Conservation (phyloP, 37 sponge, comb jelly and placozoan genomes). For the Hormiphora californensis region DNA sequence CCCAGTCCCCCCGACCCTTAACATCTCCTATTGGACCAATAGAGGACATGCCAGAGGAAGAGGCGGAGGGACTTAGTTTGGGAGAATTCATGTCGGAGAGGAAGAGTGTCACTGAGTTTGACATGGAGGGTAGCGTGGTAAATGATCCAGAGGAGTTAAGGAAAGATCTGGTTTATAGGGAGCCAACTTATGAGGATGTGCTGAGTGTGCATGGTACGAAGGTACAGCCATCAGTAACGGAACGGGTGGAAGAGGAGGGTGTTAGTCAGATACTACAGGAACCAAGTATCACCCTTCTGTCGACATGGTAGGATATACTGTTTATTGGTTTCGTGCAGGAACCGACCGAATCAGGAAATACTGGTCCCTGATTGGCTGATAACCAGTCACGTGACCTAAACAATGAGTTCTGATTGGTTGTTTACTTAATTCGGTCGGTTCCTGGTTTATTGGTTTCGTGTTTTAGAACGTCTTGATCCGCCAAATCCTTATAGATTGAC, state of each 20-base stretch:
- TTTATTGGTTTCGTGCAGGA: too few relatives aligned
- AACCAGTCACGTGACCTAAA: too few relatives aligned
- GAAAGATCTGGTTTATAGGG: background rate
- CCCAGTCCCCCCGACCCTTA: too few relatives aligned
- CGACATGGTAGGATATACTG: background rate
- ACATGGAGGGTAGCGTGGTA: background rate
- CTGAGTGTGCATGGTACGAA: constrained; percentile 12
- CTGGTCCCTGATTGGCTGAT: too few relatives aligned
- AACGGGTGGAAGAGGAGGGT: background rate
- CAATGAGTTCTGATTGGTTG: too few relatives aligned
- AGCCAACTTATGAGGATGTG: constrained; percentile 43
- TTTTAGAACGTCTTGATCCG: too few relatives aligned
- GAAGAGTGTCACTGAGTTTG: background rate
- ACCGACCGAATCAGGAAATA: too few relatives aligned
- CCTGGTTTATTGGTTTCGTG: too few relatives aligned
- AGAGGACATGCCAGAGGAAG: too few relatives aligned
- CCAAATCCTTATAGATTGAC: too few relatives aligned
- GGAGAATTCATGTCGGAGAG: background rate
- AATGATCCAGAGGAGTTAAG: background rate
- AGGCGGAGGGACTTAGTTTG: constrained; percentile 1
- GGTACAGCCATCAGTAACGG: background rate
- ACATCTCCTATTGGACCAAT: too few relatives aligned
- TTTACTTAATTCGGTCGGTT: too few relatives aligned
- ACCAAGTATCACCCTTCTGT: constrained; percentile 30
- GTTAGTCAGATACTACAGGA: background rate